Evolutionary conservation across 2,888 invertebrate genomes (phyloP), one percentile per base, ranked within the genome.

Genomic region (Clistopyga incitator): DNA sequence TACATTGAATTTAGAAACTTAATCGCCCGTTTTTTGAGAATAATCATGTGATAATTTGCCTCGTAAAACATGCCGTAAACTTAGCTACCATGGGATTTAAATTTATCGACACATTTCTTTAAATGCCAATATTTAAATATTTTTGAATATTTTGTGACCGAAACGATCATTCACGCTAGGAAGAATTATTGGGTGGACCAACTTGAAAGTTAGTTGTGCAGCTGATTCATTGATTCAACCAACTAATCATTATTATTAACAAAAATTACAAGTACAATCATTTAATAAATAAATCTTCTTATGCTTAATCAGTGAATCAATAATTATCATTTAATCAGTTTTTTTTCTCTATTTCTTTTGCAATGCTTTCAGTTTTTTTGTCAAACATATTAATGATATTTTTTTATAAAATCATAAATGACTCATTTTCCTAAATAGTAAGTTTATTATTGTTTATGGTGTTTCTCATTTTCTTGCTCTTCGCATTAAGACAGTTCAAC

Each of bases 121-220:
- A 25, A 56, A 56, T 56, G 56, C 25, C 15, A 56, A 56, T 56
- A 0, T n/a, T n/a, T n/a, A n/a, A n/a, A n/a, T n/a, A n/a, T n/a
- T n/a, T n/a, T n/a, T n/a, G 0, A 25, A 13, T 13, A 13, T 50
- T 50, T 6, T 50, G 25, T 25, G 56, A 11, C 13, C 25, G 25
- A 13, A 2, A 56, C 52, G 56, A 13, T 3, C 23, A 56, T 25
- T 8, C 4, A 20, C 50, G 20, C 18, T 6, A 6, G 50, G 18
- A 23, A 20, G 54, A 54, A 54, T 47, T 47, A 47, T 47, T 47
- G 47, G 47, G 4, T 13, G 15, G 52, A 20, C 18, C 6, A 54
- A 54, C 18, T 54, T 18, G 20, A 11, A 20, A 20, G 23, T 23
- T 54, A 11, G 20, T 23, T 23, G 8, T 54, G 54, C 23, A 54